phyloP scores from a whole-genome alignment of 2,797 vertebrate species.

The Sylvia borin region DNA sequence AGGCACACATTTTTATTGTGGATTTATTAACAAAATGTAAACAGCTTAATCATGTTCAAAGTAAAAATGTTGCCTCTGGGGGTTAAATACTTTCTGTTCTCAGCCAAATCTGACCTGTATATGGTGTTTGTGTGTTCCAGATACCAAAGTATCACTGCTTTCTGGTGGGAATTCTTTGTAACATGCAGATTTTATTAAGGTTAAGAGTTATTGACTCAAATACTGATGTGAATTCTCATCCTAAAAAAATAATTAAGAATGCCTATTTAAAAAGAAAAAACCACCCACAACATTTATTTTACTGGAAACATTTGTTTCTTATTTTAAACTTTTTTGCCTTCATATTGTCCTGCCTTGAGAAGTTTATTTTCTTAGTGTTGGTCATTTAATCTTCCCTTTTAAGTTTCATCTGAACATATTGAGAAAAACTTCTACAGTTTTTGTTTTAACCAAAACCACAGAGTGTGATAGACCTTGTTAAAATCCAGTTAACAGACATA shows the following conservation, averaged over 20 bases:
- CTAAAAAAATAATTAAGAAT: constrained; percentile 59
- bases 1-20: constrained; percentile 27
- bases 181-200: constrained; percentile 69
- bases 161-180: constrained; percentile 56
- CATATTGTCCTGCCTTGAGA: neutral
- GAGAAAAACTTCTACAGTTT: neutral
- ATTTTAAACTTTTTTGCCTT: constrained; percentile 43
- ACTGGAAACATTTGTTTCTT: constrained; percentile 52
- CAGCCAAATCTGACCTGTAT: constrained; percentile 48
- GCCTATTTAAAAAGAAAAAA: neutral
- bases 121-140: constrained; percentile 23
- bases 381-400: neutral
- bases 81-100: constrained; percentile 42
- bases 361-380: neutral
- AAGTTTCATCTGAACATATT: neutral
- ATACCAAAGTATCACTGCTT: constrained; percentile 24
- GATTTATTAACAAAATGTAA: constrained; percentile 69
- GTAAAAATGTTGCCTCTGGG: constrained; percentile 60
- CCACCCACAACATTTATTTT: neutral
- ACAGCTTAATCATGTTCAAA: constrained; percentile 64
- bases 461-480: neutral
- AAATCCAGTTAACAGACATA: neutral
- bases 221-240: constrained; percentile 47
- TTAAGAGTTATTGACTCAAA: constrained; percentile 63
- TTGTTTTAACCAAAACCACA: neutral